A percentile compares a stretch with the other conserved stretches of the same genome.
These are phyloP conservation scores for Melanostigma gelatinosum DNA, from an alignment of 2,113 vertebrate species.

Conservation along the genomic window DNA sequence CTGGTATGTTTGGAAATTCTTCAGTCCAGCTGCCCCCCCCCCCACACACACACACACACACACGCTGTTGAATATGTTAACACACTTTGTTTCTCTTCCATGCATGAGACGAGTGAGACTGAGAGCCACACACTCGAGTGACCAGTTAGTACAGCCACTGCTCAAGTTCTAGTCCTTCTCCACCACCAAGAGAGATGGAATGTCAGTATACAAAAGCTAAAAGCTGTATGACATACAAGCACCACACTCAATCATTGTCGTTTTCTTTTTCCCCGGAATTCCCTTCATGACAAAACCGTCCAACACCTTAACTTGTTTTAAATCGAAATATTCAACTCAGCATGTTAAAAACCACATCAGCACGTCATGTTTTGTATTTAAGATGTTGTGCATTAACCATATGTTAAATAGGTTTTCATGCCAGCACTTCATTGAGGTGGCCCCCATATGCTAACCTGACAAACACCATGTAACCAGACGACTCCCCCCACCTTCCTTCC, in stretches of 20 bases:
- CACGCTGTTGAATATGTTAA: conserved; percentile 20
- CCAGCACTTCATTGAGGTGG: neutral
- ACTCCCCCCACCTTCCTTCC: conserved; percentile 22
- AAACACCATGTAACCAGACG: conserved; percentile 29
- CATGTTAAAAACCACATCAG: neutral
- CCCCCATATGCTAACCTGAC: conserved; percentile 22
- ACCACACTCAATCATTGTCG: neutral
- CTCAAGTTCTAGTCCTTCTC: neutral
- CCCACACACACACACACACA: too few relatives aligned
- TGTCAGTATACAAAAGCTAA: neutral
- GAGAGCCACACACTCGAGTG: conserved; percentile 23
- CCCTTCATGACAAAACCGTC: neutral
- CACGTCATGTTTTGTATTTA: neutral
- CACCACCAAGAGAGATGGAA: neutral
- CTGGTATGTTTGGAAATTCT: neutral
- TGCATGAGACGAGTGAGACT: neutral
- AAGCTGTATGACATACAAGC: neutral
- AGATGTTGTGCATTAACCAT: neutral
- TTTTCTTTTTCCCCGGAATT: neutral
- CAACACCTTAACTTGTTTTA: neutral
- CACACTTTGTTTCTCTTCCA: conserved; percentile 8
- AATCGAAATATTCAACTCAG: neutral
- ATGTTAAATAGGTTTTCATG: neutral
- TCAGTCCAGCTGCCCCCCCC: neutral
- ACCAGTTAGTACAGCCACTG: neutral